Evolutionary conservation across 2,888 invertebrate genomes (phyloP), one percentile per base, ranked within the genome.

Genomic region (Pantelozetes paolii): DNA sequence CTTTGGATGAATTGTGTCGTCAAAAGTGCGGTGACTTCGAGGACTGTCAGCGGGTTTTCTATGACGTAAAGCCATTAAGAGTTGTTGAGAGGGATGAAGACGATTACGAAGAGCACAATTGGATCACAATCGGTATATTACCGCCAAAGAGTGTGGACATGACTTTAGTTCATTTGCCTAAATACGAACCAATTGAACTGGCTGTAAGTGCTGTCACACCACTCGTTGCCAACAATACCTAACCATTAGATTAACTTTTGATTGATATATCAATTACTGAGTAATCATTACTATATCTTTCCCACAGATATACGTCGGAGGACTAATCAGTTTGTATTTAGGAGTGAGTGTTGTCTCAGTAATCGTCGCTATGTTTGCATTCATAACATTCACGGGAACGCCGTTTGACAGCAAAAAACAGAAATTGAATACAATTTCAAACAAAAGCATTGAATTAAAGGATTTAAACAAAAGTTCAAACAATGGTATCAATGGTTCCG

Each of bases 21-120:
- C n/a, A 50, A n/a, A 50, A 71, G 32, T 73, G 73, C 40, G 73
- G 73, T 5, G 69, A 73, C 40, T 36, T n/a, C 28, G 73, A 73
- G 26, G 73, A 73, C 67, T 73, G 73, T 70, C 40, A 73, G 26
- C 42, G 18, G 9, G 42, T 73, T 20, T 48, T 69, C 36, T 73
- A 73, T 70, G 73, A 73, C 18, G 73, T 73, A 1, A 67, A 69
- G n/a, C 48, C 40, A 11, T 48, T 67, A 5, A 36, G 73, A 32
- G 48, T 69, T 8, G 30, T 26, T 8, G 73, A 73, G 32, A 42
- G 73, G 36, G 73, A 73, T 40, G 73, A 73, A 54, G 73, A 69
- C 23, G 73, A 73, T 23, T 30, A 30, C 11, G 32, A 30, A 36
- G n/a, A 69, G 23, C 62, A 69, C 5, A 36, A 73, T 3, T 69